Percentiles rank a stretch among this genome's conserved stretches.
phyloP scores from a whole-genome alignment of 2,113 vertebrate genomes.

The Nematolebias whitei region DNA sequence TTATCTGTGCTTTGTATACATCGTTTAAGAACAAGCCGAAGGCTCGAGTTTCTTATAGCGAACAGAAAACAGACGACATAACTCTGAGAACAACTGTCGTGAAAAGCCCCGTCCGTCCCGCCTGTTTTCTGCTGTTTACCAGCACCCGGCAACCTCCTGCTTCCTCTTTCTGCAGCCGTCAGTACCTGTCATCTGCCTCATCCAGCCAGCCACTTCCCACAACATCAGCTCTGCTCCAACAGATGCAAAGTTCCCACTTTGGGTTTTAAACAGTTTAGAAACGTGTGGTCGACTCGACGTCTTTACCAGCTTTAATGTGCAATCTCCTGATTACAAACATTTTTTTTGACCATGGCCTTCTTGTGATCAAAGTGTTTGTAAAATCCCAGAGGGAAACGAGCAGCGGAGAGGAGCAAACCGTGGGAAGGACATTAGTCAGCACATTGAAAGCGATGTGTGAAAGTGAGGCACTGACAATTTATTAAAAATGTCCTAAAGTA shows the following conservation, averaged over 20 bases:
- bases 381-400: neutral
- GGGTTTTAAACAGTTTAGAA: neutral
- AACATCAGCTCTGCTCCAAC: slow-evolving; percentile 4
- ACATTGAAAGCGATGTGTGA: slow-evolving; percentile 5
- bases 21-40: slow-evolving; percentile 10
- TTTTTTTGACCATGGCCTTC: neutral
- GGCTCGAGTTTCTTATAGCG: slow-evolving; percentile 6
- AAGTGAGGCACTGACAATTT: no score
- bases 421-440: neutral
- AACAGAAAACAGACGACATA: neutral
- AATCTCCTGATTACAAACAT: no score
- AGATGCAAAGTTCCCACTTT: slow-evolving; percentile 29
- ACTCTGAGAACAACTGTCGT: slow-evolving; percentile 12
- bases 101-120: slow-evolving; percentile 14
- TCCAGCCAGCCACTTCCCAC: slow-evolving; percentile 52
- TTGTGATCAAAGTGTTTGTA: neutral
- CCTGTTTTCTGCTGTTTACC: slow-evolving; percentile 14
- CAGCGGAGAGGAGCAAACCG: neutral
- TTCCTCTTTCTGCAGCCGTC: slow-evolving; percentile 48
- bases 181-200: slow-evolving; percentile 21
- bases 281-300: neutral
- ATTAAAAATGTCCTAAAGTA: no score
- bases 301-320: neutral
- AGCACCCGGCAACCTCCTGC: neutral
- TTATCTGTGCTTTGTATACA: neutral